A percentile compares a stretch with the other conserved stretches of the same genome.
Conservation (phyloP, 2,888 invertebrate genomes). For the Drosophila quinaria region DNA sequence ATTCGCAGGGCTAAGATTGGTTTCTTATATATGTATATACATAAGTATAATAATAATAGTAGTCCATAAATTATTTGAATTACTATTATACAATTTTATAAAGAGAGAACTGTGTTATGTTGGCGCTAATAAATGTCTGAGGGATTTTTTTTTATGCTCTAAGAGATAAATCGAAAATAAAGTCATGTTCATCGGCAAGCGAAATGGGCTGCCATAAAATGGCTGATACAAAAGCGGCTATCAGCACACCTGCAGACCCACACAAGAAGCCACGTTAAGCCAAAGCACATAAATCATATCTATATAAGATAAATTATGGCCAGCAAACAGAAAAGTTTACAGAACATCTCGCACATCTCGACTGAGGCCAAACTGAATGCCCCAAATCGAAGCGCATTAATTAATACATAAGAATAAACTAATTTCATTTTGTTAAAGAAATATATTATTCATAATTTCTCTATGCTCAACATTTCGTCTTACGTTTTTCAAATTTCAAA, state of each 20-base stretch:
- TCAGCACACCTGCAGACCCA: conserved; percentile 21
- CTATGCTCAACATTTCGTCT: not conserved
- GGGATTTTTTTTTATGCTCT: conserved; percentile 17
- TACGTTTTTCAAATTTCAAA: not conserved
- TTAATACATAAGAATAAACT: conserved; percentile 67
- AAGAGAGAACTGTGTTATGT: conserved; percentile 14
- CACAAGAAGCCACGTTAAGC: conserved; percentile 23
- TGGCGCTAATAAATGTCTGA: conserved; percentile 28
- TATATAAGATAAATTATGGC: conserved; percentile 45
- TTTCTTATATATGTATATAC: not conserved
- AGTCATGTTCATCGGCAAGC: conserved; percentile 27
- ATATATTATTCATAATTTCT: conserved; percentile 24
- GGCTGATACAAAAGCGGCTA: conserved; percentile 26
- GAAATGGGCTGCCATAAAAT: conserved; percentile 37
- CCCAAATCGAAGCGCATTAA: conserved; percentile 60
- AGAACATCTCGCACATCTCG: conserved; percentile 11
- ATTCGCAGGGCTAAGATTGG: not conserved
- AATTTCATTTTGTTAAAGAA: conserved; percentile 42
- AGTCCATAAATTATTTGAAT: conserved; percentile 8
- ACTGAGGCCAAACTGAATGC: conserved; percentile 23
- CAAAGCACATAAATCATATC: conserved; percentile 43
- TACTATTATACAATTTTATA: conserved; percentile 5
- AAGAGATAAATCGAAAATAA: conserved; percentile 12
- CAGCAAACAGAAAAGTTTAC: conserved; percentile 19
- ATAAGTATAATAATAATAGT: not conserved